phyloP scores from a whole-genome alignment of 2,113 vertebrate genomes.

The Amblyornis subalaris region DNA sequence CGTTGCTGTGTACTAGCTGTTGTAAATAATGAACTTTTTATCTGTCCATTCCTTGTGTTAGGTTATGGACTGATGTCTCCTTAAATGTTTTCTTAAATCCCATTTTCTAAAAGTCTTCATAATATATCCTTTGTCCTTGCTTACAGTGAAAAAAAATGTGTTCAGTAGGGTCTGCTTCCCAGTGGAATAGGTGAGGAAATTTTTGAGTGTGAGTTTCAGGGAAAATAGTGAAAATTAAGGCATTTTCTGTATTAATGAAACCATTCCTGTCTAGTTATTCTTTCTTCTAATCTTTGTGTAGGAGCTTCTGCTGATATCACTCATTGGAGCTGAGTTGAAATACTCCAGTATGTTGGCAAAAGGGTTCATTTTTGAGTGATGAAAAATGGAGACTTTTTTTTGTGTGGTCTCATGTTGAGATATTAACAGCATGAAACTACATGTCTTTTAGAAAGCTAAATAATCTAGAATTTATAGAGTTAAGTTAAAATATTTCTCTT shows the following conservation, averaged over 20 bases:
- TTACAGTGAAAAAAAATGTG: neutral
- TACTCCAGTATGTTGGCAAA: neutral
- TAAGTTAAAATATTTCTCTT: constrained; percentile 60
- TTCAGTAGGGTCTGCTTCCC: neutral
- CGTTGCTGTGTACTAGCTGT: neutral
- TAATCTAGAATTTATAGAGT: constrained; percentile 45
- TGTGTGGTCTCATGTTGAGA: neutral
- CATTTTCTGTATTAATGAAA: neutral
- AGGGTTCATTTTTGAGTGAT: neutral
- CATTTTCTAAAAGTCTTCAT: neutral
- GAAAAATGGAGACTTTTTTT: neutral
- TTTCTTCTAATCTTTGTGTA: neutral
- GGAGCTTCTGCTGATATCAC: neutral
- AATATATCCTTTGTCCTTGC: neutral
- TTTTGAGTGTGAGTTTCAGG: neutral
- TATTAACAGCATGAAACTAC: neutral
- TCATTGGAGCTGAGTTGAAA: neutral
- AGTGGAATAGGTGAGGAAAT: neutral
- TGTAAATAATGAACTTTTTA: neutral
- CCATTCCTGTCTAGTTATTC: neutral
- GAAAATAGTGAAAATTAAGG: neutral
- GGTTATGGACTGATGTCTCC: neutral
- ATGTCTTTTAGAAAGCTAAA: neutral
- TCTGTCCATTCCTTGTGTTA: neutral
- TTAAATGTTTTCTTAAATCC: neutral